Base-by-base conservation (phyloP, 2,113 vertebrate genomes). In the Nothocercus nigrocapillus region DNA sequence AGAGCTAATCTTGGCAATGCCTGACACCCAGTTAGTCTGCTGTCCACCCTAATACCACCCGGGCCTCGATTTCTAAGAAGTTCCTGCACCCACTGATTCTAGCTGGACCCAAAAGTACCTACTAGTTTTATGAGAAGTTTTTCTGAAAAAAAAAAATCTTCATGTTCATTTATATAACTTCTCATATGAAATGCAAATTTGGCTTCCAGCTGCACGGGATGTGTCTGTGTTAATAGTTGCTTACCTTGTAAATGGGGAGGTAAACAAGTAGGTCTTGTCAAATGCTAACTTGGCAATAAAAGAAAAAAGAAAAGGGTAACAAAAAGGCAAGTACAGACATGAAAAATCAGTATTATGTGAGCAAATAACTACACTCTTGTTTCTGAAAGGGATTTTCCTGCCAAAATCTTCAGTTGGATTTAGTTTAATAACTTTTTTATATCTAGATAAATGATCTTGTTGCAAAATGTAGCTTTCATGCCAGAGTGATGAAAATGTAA, bases 371-470 rank as follows among this genome's bases (percentile, higher is more conserved):
- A 75, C 67, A 64, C 61, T 63, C 78, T 92, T 67, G 40, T 80
- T 92, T 70, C 83, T 86, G 72, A 27, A 74, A 54, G 16, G 16
- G 7, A 24, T 32, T 86, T 72, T 38, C 74, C 69, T 93, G 94
- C 95, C 92, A 94, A 84, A 74, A 92, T 20, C 14, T 78, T 84
- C 51, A 82, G 28, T 32, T 96, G 88, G 34, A 56, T 72, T 42
- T 44, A 85, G 56, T 44, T 94, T 58, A 92, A 77, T 88, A 70
- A 75, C n/a, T 74, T 90, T 56, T 56, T 51, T 78, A 2, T 72
- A 78, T 89, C 66, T 96, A 11, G 54, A 74, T 25, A 42, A 82
- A 63, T 67, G 10, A 81, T 90, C 77, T 92, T 94, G 45, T 81
- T 95, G 56, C 73, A 79, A 90, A 94, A 75, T 8, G 3, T 59